Conservation (phyloP, 2,888 invertebrate genomes). For the Drosophila eohydei region DNA sequence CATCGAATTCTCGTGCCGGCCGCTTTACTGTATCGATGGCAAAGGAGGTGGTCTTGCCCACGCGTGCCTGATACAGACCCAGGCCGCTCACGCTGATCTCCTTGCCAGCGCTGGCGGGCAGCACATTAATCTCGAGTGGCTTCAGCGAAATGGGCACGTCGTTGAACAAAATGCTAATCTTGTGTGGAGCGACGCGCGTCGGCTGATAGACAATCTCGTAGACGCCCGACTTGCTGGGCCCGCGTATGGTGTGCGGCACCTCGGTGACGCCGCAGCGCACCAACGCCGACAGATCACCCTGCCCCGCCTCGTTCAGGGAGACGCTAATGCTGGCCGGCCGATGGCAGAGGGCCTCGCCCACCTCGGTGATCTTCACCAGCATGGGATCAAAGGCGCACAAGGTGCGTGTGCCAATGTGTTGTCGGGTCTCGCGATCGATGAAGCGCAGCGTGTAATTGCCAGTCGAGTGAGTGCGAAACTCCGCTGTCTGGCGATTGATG, state of each 20-base stretch:
- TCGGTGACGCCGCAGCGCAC: constrained; percentile 93
- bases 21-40: constrained; percentile 94
- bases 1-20: constrained; percentile 95
- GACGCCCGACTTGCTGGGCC: constrained; percentile 89
- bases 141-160: constrained; percentile 89
- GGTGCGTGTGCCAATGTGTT: constrained; percentile 88
- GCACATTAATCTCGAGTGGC: constrained; percentile 87
- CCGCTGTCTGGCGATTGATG: constrained; percentile 88
- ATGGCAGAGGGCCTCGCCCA: constrained; percentile 92
- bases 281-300: constrained; percentile 92
- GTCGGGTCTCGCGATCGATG: constrained; percentile 87
- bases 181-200: constrained; percentile 93
- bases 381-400: constrained; percentile 93
- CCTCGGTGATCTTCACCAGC: constrained; percentile 89
- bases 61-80: constrained; percentile 94
- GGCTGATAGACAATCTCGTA: constrained; percentile 96
- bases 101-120: constrained; percentile 89
- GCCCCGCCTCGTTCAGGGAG: constrained; percentile 92
- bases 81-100: constrained; percentile 90
- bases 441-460: constrained; percentile 91
- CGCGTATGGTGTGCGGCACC: constrained; percentile 92
- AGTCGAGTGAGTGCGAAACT: constrained; percentile 91
- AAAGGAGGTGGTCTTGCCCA: constrained; percentile 93
- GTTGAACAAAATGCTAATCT: constrained; percentile 94
- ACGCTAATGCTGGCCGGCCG: constrained; percentile 92